These are phyloP conservation scores for Ormyrus rosae DNA, from an alignment of 2,888 invertebrate species.

Conservation along the genomic window DNA sequence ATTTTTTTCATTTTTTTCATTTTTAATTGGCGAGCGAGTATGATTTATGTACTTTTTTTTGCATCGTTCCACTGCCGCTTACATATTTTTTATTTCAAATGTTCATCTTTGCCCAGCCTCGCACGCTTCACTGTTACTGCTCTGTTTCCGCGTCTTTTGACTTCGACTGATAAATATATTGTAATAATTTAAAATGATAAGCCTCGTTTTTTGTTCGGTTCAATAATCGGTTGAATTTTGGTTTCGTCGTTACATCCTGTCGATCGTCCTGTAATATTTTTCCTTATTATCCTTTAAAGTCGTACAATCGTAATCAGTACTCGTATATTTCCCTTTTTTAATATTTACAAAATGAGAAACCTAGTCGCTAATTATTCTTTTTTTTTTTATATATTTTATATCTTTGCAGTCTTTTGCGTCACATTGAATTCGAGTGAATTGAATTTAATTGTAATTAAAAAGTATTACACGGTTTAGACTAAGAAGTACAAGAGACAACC, in stretches of 20 bases:
- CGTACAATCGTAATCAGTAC: constrained; percentile 46
- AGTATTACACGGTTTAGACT: constrained; percentile 45
- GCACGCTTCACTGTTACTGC: constrained; percentile 31
- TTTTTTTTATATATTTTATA: constrained; percentile 44
- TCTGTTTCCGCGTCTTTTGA: constrained; percentile 44
- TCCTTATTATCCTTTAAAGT: constrained; percentile 29
- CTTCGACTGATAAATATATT: constrained; percentile 31
- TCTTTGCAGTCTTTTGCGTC: constrained; percentile 63
- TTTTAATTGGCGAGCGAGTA: constrained; percentile 53
- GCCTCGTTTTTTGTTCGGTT: neutral
- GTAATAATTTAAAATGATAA: constrained; percentile 1
- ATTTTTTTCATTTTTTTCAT: constrained; percentile 16
- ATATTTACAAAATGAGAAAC: constrained; percentile 62
- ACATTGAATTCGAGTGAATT: constrained; percentile 60
- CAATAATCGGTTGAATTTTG: neutral
- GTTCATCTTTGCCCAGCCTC: constrained; percentile 2
- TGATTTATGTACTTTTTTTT: constrained; percentile 46
- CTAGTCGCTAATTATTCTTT: constrained; percentile 47
- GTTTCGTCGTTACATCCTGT: constrained; percentile 23
- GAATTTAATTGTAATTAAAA: constrained; percentile 52
- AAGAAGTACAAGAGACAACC: constrained; percentile 54
- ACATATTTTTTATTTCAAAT: neutral
- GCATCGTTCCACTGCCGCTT: constrained; percentile 18
- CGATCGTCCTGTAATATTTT: constrained; percentile 24
- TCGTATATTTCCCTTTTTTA: constrained; percentile 38